A percentile compares a stretch with the other conserved stretches of the same genome.
phyloP scores from a whole-genome alignment of 2,113 vertebrate species.

The Sula dactylatra region DNA sequence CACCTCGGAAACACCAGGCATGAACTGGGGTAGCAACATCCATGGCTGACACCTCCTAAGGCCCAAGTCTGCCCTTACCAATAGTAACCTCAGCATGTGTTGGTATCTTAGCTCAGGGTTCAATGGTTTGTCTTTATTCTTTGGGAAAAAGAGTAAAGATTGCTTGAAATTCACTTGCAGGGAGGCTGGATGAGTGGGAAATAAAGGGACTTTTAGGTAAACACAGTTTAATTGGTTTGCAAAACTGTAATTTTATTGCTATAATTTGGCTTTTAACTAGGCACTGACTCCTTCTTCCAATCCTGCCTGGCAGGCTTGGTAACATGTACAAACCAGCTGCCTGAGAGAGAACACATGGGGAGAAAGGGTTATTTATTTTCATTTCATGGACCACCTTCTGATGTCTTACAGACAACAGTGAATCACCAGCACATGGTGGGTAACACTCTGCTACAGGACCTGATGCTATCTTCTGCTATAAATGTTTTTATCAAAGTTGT shows the following conservation, averaged over 20 bases:
- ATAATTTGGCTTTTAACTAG: background rate
- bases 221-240: background rate
- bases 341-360: background rate
- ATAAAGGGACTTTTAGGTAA: background rate
- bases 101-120: background rate
- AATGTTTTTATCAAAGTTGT: background rate
- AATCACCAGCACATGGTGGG: background rate
- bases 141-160: background rate
- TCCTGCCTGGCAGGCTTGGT: background rate
- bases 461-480: background rate
- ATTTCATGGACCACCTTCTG: background rate
- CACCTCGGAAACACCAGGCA: rapidly evolving
- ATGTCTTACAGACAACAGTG: background rate
- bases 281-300: background rate
- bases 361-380: background rate
- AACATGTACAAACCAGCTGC: background rate
- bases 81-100: background rate
- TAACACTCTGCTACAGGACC: background rate
- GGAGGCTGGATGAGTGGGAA: background rate
- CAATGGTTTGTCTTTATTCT: background rate
- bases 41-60: background rate
- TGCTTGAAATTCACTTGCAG: background rate
- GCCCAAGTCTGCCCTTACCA: background rate
- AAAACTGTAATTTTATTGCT: background rate
- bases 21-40: background rate